Evolutionary conservation across 2,113 vertebrate genomes (phyloP).

Genomic region (Phycodurus eques): DNA sequence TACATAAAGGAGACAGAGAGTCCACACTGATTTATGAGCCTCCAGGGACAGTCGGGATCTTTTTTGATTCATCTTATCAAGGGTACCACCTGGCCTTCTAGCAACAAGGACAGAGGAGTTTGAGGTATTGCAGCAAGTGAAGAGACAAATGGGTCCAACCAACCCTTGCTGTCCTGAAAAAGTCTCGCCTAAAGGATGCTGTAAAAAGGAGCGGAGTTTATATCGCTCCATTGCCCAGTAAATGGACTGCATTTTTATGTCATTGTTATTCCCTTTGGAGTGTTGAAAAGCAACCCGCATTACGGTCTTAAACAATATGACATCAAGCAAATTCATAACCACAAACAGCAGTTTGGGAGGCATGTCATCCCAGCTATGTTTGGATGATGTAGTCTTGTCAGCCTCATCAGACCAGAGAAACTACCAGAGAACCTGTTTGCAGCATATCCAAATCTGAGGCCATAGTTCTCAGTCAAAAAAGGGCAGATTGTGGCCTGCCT

Average conservation of each 20-base stretch:
- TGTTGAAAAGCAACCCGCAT: not conserved
- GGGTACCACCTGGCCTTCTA: conserved; percentile 57
- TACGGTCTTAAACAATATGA: conserved; percentile 6
- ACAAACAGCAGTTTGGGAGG: not conserved
- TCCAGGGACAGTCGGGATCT: conserved; percentile 40
- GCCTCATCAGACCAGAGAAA: not conserved
- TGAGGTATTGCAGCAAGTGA: conserved; percentile 38
- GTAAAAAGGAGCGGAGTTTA: conserved; percentile 29
- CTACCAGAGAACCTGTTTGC: not conserved
- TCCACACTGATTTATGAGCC: conserved; percentile 47
- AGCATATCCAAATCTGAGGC: not conserved
- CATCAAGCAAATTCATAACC: conserved; percentile 6
- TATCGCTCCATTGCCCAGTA: conserved; percentile 25
- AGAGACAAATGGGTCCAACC: conserved; percentile 56
- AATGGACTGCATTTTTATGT: conserved; percentile 39
- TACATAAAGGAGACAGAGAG: conserved; percentile 50
- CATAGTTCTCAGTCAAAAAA: not conserved
- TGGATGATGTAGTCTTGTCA: not conserved
- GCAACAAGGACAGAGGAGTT: conserved; percentile 53
- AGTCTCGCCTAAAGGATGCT: conserved; percentile 28
- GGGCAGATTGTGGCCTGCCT: not conserved
- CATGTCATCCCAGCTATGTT: conserved; percentile 1
- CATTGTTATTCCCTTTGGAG: conserved; percentile 9
- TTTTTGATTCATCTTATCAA: conserved; percentile 59
- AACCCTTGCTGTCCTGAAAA: conserved; percentile 41